Percentiles rank a stretch among this genome's conserved stretches.
Conservation (phyloP, 2,797 vertebrate species). For the Mallotus villosus region DNA sequence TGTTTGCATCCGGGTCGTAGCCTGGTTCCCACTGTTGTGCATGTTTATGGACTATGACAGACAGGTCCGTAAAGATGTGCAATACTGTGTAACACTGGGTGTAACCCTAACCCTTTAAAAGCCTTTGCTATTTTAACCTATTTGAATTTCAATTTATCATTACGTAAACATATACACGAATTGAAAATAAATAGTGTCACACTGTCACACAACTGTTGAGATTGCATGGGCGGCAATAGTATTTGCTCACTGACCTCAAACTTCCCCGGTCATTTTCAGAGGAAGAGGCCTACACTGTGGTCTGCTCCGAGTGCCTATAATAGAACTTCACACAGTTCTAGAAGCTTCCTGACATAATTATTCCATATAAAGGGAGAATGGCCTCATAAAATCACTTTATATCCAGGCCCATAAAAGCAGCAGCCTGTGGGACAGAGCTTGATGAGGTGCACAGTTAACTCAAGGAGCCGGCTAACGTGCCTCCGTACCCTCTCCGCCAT, state of each 20-base stretch:
- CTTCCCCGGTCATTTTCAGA: conserved; percentile 45
- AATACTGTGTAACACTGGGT: too few relatives aligned
- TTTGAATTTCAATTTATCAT: too few relatives aligned
- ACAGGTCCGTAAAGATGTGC: too few relatives aligned
- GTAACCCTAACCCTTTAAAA: too few relatives aligned
- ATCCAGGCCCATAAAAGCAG: conserved; percentile 58
- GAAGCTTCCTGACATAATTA: conserved; percentile 54
- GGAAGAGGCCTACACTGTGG: conserved; percentile 18
- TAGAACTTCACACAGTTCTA: conserved; percentile 45
- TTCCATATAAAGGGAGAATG: conserved; percentile 61
- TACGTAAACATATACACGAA: too few relatives aligned
- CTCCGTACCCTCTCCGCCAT: conserved; percentile 42
- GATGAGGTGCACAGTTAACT: conserved; percentile 51
- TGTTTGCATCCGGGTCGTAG: too few relatives aligned
- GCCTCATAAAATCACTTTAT: conserved; percentile 66
- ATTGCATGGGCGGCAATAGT: conserved; percentile 8
- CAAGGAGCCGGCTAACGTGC: conserved; percentile 50
- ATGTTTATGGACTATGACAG: too few relatives aligned
- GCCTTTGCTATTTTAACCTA: too few relatives aligned
- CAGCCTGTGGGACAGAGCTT: conserved; percentile 42
- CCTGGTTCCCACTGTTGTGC: background rate
- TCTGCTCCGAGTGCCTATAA: conserved; percentile 12
- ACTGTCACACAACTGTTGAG: background rate
- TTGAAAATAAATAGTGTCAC: too few relatives aligned
- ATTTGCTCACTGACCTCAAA: conserved; percentile 35